These are phyloP conservation scores for Drosophila parabipectinata DNA, from an alignment of 1,140 invertebrate genomes.

Conservation along the genomic window DNA sequence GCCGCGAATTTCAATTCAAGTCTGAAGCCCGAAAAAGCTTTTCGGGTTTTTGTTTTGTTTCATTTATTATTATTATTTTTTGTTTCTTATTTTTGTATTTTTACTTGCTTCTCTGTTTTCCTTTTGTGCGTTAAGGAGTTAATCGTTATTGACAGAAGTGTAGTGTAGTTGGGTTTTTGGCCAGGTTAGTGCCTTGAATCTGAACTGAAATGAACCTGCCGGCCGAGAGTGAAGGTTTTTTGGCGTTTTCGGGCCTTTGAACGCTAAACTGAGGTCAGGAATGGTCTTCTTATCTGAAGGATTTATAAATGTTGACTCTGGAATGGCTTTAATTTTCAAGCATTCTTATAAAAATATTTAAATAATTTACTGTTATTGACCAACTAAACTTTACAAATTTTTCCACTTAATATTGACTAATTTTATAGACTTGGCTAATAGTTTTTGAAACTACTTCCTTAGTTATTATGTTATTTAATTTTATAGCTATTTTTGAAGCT, in stretches of 20 bases:
- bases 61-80: conserved; percentile 21
- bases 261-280: conserved; percentile 48
- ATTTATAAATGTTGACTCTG: conserved; percentile 1
- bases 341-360: background rate
- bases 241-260: conserved; percentile 32
- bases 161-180: conserved; percentile 39
- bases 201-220: conserved; percentile 62
- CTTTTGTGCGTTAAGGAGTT: conserved; percentile 35
- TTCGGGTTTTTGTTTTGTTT: conserved; percentile 42
- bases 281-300: conserved; percentile 34
- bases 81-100: conserved; percentile 29
- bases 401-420: background rate
- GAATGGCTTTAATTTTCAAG: background rate
- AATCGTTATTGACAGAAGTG: conserved; percentile 51
- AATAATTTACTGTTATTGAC: too few species aligned
- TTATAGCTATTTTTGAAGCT: background rate
- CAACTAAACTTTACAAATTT: background rate
- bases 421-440: background rate
- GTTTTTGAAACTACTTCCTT: background rate
- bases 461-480: background rate
- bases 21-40: conserved; percentile 31
- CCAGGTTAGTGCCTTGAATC: conserved; percentile 63
- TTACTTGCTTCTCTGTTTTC: conserved; percentile 33
- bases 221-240: conserved; percentile 35
- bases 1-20: conserved; percentile 74